Evolutionary conservation across 2,888 invertebrate species (phyloP), one percentile per base, ranked within the genome.

Genomic region (Dioctria linearis): DNA sequence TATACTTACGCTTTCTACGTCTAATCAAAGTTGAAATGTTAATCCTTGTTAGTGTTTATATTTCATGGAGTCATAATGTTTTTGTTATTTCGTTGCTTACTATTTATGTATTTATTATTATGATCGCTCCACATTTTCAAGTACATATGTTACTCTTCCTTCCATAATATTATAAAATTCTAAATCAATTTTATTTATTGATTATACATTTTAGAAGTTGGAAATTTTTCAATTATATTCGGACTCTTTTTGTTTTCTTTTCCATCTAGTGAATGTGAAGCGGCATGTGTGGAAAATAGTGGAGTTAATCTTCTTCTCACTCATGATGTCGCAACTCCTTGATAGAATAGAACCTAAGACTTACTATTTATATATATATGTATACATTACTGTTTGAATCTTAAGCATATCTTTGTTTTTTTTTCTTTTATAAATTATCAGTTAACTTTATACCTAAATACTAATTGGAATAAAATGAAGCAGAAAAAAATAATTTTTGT

Each of bases 201-300:
- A 25, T 13, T n/a, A 69, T 6, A 11, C 39, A 43, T 63, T 39
- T 8, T 57, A 49, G 49, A 39, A 9, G 37, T 5, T 39, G 39
- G 8, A 63, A 25, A 63, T 6, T 39, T 25, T 63, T 61, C 43
- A 76, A 76, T 76, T 76, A 76, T 25, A 25, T 63, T 76, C 46
- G 63, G 49, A 76, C 54, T 49, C 49, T 61, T 75, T 73, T 42
- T 76, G 42, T 61, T 76, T 76, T 75, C 46, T 76, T 63, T 40
- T 46, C 51, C n/a, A 76, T 76, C 37, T 49, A 76, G 76, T 76
- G 76, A 76, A 63, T 76, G 49, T 76, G 76, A 76, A 46, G 76
- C 76, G 37, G 76, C 63, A 76, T 76, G 76, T 13, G 40, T 76
- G 63, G 76, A 63, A 76, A 49, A 11, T n/a, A 39, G 40, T 25